Evolutionary conservation across 1,140 invertebrate species (phyloP).

Genomic region (Drosophila repleta): DNA sequence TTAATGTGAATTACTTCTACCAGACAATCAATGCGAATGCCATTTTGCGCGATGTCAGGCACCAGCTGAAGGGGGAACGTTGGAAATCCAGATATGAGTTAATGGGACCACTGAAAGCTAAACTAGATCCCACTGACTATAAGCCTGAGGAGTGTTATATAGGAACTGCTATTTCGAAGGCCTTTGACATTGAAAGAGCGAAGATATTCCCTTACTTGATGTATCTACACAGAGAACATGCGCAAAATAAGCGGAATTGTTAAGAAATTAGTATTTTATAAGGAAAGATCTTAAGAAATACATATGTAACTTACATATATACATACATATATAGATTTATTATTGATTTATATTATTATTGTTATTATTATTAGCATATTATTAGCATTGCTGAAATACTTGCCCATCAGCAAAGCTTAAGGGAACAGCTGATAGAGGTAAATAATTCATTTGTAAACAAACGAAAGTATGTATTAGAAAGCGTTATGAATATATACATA

Average conservation of each 20-base stretch:
- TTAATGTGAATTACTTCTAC: background rate
- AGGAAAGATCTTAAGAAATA: too few species aligned
- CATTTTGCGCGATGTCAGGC: background rate
- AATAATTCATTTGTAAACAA: too few species aligned
- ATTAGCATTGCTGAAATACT: too few species aligned
- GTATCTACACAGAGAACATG: background rate
- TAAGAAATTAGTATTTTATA: background rate
- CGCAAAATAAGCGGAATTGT: background rate
- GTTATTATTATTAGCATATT: too few species aligned
- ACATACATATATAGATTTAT: too few species aligned
- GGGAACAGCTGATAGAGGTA: too few species aligned
- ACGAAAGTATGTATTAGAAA: too few species aligned
- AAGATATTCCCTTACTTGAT: background rate
- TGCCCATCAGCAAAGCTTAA: too few species aligned
- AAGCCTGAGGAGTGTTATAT: background rate
- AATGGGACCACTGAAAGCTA: background rate
- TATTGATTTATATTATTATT: too few species aligned
- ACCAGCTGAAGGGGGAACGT: background rate
- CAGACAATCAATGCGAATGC: constrained; percentile 4
- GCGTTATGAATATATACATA: too few species aligned
- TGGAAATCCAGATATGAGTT: constrained; percentile 4
- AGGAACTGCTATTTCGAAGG: background rate
- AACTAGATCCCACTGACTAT: background rate
- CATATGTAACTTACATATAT: too few species aligned
- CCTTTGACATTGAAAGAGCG: background rate